Conservation (phyloP, 2,113 vertebrate species). For the Periophthalmus modestus region DNA sequence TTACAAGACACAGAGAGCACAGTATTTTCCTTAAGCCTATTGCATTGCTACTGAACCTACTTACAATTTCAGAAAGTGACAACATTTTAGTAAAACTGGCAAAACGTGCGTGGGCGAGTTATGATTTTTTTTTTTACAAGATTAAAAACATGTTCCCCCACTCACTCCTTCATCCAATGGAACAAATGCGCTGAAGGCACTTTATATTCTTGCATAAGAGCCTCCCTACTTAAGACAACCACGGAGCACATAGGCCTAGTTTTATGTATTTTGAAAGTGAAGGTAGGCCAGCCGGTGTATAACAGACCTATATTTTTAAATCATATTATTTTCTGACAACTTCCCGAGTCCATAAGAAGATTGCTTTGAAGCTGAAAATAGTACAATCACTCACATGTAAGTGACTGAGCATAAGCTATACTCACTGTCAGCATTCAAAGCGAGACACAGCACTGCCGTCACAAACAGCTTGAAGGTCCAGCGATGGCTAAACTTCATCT, state of each 20-base stretch:
- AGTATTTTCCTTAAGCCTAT: no score
- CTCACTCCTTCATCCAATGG: background rate
- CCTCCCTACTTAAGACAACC: background rate
- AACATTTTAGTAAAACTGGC: background rate
- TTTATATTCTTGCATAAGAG: background rate
- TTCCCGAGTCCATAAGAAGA: background rate
- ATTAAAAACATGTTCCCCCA: conserved; percentile 4
- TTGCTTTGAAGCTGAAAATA: background rate
- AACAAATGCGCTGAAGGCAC: background rate
- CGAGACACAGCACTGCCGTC: conserved; percentile 31
- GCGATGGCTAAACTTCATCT: conserved; percentile 35
- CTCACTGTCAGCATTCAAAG: conserved; percentile 49
- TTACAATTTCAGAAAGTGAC: background rate
- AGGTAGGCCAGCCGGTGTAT: no score
- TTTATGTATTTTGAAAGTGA: background rate
- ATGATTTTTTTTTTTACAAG: background rate
- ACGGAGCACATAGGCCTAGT: background rate
- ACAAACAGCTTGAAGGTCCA: conserved; percentile 22
- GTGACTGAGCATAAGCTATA: background rate
- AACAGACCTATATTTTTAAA: no score
- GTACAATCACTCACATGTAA: background rate
- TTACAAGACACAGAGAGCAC: background rate
- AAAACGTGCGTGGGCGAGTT: background rate
- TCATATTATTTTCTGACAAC: no score
- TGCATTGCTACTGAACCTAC: no score